These are phyloP conservation scores for Australoheros facetus DNA, from an alignment of 2,797 vertebrate genomes.

Conservation along the genomic window DNA sequence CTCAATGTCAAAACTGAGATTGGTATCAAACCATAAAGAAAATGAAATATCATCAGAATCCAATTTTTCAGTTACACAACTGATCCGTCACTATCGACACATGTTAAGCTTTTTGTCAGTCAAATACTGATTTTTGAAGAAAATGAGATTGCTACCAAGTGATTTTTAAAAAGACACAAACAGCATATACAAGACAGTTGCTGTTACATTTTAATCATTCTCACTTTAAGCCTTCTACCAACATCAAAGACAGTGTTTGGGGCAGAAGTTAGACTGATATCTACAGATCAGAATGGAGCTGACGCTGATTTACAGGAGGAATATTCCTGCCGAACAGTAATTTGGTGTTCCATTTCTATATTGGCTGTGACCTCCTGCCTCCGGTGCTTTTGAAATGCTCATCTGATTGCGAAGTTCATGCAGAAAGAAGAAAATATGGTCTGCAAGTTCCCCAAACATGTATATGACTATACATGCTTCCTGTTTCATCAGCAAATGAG, in stretches of 20 bases:
- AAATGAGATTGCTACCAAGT: not conserved
- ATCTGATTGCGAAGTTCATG: slow-evolving; percentile 45
- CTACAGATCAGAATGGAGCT: slow-evolving; percentile 39
- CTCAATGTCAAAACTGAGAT: slow-evolving; percentile 15
- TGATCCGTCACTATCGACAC: slow-evolving; percentile 32
- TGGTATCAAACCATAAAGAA: slow-evolving; percentile 21
- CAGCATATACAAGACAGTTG: slow-evolving; percentile 3
- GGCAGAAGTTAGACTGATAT: slow-evolving; percentile 54
- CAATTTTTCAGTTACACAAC: slow-evolving; percentile 8
- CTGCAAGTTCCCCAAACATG: slow-evolving; percentile 32
- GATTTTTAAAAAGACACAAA: slow-evolving; percentile 34
- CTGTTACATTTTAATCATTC: slow-evolving; percentile 59
- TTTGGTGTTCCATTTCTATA: slow-evolving; percentile 44
- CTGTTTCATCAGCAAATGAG: slow-evolving; percentile 49
- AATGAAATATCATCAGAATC: slow-evolving; percentile 28
- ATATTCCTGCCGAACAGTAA: slow-evolving; percentile 60
- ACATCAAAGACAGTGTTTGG: slow-evolving; percentile 65
- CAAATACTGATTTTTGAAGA: slow-evolving; percentile 34
- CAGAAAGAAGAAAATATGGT: slow-evolving; percentile 27
- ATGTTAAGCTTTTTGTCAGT: slow-evolving; percentile 22
- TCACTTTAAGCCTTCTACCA: slow-evolving; percentile 41
- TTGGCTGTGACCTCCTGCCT: slow-evolving; percentile 30
- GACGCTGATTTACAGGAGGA: slow-evolving; percentile 55
- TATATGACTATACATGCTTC: slow-evolving; percentile 40
- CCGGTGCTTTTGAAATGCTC: slow-evolving; percentile 59